Base-by-base conservation (phyloP, 2,888 invertebrate species). In the Nomada flava region DNA sequence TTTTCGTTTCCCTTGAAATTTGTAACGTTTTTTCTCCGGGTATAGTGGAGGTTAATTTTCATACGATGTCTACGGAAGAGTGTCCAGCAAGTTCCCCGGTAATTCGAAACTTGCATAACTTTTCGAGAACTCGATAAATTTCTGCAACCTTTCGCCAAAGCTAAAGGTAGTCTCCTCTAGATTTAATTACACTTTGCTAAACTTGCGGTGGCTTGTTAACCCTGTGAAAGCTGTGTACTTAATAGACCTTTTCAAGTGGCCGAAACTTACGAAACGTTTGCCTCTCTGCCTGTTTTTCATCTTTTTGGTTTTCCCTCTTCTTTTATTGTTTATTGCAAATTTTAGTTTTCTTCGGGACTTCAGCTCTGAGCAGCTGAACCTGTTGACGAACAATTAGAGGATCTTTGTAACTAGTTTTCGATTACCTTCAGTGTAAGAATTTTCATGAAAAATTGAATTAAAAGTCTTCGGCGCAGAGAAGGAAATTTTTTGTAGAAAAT, bases 51-150 rank as follows among this genome's bases (percentile, higher is more conserved):
- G 64, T 63, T 60, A 79, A 79, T 79, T 79, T 79, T 52, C 29
- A n/a, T 36, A 42, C 20, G 70, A 70, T 59, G 64, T 62, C 47
- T 42, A 70, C 18, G 23, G 53, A 11, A 13, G 29, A 65, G 70
- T 79, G 70, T 79, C 70, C 64, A 2, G 70, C 52, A 70, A 79
- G 70, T 70, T 79, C 50, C 20, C 29, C 2, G 44, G 64, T 70
- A 79, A 79, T 70, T 79, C 57, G 44, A 44, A 55, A 70, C 64
- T 69, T 64, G 79, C 55, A 52, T 47, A 79, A 79, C 79, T 79
- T 79, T 79, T 79, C 79, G 79, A 70, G 79, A 79, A 79, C 79
- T 79, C 79, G 79, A 79, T 79, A 79, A 77, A 79, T 79, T 79
- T 79, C 79, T 79, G 70, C 79, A 79, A 79, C 79, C 79, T 79